Evolutionary conservation across 1,140 invertebrate genomes (phyloP), one percentile per base, ranked within the genome.

Genomic region (Eumeta japonica): DNA sequence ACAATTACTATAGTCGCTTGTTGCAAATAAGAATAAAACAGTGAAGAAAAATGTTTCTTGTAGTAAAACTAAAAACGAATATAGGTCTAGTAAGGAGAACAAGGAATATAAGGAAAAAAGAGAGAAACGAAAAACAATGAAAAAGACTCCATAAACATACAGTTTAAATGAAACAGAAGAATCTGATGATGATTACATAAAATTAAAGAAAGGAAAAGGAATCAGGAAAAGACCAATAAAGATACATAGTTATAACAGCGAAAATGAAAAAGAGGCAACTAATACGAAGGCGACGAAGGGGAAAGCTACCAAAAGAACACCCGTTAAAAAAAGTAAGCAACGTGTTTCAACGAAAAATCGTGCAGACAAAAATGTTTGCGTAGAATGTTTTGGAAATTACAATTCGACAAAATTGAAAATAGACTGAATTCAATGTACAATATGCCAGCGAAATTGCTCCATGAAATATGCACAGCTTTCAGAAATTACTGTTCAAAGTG

Each of bases 1-100:
- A 60, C 48, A 13, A 52, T 75, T 4, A 52, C 61, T 7, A 33
- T 72, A 5, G 38, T 72, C 42, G 58, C 43, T 17, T 72, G 59
- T 44, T 73, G 61, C 42, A 0, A 43, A 30, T n/a, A 43, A 47
- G 39, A 52, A 52, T 37, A 48, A 48, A 18, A 17, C 27, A 11
- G 3, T 47, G 24, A 51, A 47, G 37, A 45, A 43, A 35, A n/a
- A 48, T 41, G 37, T 41, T 28, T 16, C 37, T 11, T 42, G 43
- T 11, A 48, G 35, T 37, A 38, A 34, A 34, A 41, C 24, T 35
- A 45, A 32, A 18, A 31, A 36, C 35, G 33, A 29, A 33, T 33
- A 34, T 29, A 31, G 32, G 43, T 12, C 16, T 43, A 36, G 44
- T 18, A 35, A 34, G 45, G 45, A 30, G 37, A 43, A 37, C 30